Conservation (phyloP, 2,797 vertebrate genomes). For the Heterohyrax brucei region DNA sequence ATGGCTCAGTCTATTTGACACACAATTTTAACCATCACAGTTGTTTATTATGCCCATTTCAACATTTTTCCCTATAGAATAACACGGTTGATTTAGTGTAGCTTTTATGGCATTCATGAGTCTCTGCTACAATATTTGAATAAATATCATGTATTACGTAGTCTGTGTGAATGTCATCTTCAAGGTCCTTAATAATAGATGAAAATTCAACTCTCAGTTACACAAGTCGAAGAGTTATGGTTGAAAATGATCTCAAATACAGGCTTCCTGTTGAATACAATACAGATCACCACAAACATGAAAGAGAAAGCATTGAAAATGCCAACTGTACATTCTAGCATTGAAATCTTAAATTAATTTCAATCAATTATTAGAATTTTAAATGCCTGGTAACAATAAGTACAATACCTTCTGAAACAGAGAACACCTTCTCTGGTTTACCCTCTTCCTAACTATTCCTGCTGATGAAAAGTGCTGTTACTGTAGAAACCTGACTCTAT, state of each 20-base stretch:
- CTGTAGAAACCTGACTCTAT: neutral
- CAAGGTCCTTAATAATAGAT: neutral
- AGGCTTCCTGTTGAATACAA: neutral
- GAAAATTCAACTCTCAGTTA: neutral
- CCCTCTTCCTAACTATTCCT: neutral
- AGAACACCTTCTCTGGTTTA: neutral
- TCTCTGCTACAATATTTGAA: neutral
- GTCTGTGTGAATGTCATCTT: neutral
- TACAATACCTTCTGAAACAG: no score
- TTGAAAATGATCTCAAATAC: neutral
- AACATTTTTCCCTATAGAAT: neutral
- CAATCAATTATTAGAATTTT: neutral
- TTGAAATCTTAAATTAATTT: neutral
- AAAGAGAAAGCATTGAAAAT: neutral
- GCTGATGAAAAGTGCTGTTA: neutral
- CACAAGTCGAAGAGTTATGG: neutral
- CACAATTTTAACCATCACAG: no score
- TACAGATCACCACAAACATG: neutral
- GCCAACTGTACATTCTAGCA: neutral
- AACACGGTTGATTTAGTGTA: neutral
- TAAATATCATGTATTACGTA: neutral
- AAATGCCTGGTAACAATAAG: neutral
- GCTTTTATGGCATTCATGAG: neutral
- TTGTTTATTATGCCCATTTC: neutral
- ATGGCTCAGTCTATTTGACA: no score